These are phyloP conservation scores for Cydia fagiglandana DNA, from an alignment of 1,140 invertebrate species.

Conservation along the genomic window DNA sequence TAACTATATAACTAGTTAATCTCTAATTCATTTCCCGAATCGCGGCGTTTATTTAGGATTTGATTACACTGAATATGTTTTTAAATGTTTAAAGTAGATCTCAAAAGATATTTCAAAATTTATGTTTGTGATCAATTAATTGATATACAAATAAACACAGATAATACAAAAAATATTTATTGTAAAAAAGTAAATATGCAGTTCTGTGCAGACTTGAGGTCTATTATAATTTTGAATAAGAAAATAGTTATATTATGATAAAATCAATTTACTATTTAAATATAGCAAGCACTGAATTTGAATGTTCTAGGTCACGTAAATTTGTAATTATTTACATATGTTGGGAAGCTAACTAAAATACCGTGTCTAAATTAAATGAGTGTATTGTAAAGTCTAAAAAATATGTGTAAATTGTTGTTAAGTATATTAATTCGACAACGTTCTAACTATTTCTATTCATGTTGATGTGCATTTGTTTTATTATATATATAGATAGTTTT, in stretches of 20 bases:
- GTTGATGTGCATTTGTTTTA: too few relatives aligned
- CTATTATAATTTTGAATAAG: conserved; percentile 32
- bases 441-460: neutral
- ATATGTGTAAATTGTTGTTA: conserved; percentile 38
- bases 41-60: neutral
- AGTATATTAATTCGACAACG: neutral
- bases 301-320: conserved; percentile 72
- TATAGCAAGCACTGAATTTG: conserved; percentile 75
- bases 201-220: neutral
- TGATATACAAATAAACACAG: too few relatives aligned
- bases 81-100: too few relatives aligned
- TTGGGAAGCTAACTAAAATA: conserved; percentile 44
- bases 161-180: too few relatives aligned
- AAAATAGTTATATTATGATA: conserved; percentile 35
- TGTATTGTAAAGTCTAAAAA: conserved; percentile 32
- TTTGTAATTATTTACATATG: conserved; percentile 71
- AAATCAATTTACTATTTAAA: conserved; percentile 60
- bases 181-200: conserved; percentile 7
- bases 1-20: too few relatives aligned
- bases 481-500: neutral
- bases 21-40: too few relatives aligned
- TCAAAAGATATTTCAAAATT: too few relatives aligned
- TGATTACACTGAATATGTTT: too few relatives aligned
- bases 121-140: too few relatives aligned
- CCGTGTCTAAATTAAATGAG: conserved; percentile 30